Evolutionary conservation across 1,140 invertebrate species (phyloP), one percentile per base, ranked within the genome.

Genomic region (Pogonognathellus flavescens): DNA sequence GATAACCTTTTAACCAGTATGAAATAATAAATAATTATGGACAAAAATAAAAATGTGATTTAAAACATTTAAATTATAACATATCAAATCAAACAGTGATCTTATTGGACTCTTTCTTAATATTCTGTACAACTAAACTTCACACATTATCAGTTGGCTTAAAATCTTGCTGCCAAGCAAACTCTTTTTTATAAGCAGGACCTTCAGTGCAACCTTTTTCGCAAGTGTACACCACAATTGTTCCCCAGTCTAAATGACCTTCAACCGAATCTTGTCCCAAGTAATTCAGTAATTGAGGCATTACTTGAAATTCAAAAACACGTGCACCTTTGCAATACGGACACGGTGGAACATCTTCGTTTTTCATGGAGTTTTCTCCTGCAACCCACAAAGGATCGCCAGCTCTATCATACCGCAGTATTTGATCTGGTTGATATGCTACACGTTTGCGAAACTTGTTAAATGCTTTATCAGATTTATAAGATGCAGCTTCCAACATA

Each of bases 271-370:
- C 93, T 80, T 96, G 93, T 83, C 94, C 92, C 0, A 97, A 90
- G 87, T 93, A 93, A 89, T 94, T 94, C 25, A 99, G 90, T 70
- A 98, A 91, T 91, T 98, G 97, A 1, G 98, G 97, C 95, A 98
- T 96, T 72, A 98, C 93, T 94, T 97, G 91, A 92, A 98, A 98
- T 92, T 99, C 97, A 93, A 97, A 99, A 88, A 94, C 92, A 87
- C 97, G 93, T 85, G 93, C 91, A 18, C 92, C 91, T 84, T 93
- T 93, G 91, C 97, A 99, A 84, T 93, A 90, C 80, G 92, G 90
- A 91, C 97, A 99, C 25, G 92, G 91, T 25, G 97, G 96, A 89
- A 97, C 92, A 50, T 93, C 90, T 82, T 92, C 82, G 8, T 89
- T 86, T 7, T 90, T 88, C 83, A 91, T 90, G 55, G 90, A 89